A percentile compares a stretch with the other conserved stretches of the same genome.
These are phyloP conservation scores for Trichonephila clavipes DNA, from an alignment of 1,140 invertebrate species.

Conservation along the genomic window DNA sequence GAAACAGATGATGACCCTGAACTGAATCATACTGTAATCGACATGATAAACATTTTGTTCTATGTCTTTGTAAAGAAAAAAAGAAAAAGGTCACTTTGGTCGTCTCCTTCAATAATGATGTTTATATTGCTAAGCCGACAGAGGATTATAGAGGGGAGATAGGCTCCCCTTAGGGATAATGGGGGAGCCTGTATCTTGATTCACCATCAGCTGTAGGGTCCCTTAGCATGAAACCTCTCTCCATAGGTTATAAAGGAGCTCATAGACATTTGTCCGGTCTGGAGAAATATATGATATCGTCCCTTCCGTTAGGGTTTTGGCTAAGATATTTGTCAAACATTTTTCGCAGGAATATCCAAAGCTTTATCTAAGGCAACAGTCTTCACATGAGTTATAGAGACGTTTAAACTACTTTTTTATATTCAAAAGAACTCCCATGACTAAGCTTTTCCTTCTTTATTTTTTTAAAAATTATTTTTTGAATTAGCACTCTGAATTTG, in stretches of 20 bases:
- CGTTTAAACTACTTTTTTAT: neutral
- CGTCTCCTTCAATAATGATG: constrained; percentile 69
- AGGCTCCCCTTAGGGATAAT: constrained; percentile 56
- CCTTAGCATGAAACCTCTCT: neutral
- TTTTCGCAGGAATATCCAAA: neutral
- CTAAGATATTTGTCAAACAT: neutral
- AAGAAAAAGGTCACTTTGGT: constrained; percentile 41
- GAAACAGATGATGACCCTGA: constrained; percentile 56
- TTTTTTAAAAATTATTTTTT: too few relatives aligned
- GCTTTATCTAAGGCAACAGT: neutral
- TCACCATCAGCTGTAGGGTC: constrained; percentile 54
- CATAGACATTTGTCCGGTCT: neutral
- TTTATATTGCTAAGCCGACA: constrained; percentile 68
- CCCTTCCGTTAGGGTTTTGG: neutral
- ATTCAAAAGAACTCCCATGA: too few relatives aligned
- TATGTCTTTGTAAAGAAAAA: constrained; percentile 1
- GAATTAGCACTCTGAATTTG: too few relatives aligned
- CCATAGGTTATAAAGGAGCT: neutral
- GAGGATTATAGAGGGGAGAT: constrained; percentile 57
- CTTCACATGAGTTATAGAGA: neutral
- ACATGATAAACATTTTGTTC: constrained; percentile 70
- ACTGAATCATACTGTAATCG: constrained; percentile 69
- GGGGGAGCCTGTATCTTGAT: constrained; percentile 54
- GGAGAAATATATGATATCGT: neutral
- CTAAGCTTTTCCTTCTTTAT: too few relatives aligned